Evolutionary conservation across 2,797 vertebrate genomes (phyloP), one percentile per base, ranked within the genome.

Genomic region (Lutjanus argentimaculatus): DNA sequence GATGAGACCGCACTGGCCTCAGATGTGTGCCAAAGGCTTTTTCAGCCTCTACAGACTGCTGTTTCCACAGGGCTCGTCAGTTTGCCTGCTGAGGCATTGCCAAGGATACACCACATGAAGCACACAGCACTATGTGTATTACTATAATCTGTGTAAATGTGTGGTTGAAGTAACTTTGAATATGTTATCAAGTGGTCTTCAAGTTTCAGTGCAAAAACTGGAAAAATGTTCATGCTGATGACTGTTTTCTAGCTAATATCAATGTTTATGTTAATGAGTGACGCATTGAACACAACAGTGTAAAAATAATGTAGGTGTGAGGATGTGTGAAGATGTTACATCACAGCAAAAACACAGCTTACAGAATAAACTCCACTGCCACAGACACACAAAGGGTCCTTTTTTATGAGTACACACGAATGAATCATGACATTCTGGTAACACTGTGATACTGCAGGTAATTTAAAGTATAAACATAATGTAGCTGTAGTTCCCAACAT

Each of bases 361-460:
- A n/a, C 75, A 82, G 19, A 87, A 78, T 73, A 66, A 88, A 85
- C 19, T 66, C 6, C 63, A 69, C 72, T 76, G 67, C 42, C 78
- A 86, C 69, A 77, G 8, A 70, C 11, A 66, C 40, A 55, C 12
- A 14, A 0, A n/a, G 40, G 43, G 73, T 63, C 40, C 70, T 7
- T 36, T 14, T 42, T 1, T 43, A 13, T 52, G 21, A 61, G 9
- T 58, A 8, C 25, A 51, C 4, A 49, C 0, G 2, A 36, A n/a
- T 22, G 12, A 40, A 15, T 42, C 6, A 21, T 16, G n/a, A 10
- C 2, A 64, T 12, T 46, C 12, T 45, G 30, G 9, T 2, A 15
- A 61, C 22, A 30, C 0, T 61, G 22, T 42, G 2, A 30, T 8
- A 11, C 21, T 30, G 46, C 17, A n/a, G n/a, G n/a, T n/a, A n/a